Percentiles rank a stretch among this genome's conserved stretches.
phyloP scores from a whole-genome alignment of 2,888 invertebrate genomes.

The Clanis bilineata region DNA sequence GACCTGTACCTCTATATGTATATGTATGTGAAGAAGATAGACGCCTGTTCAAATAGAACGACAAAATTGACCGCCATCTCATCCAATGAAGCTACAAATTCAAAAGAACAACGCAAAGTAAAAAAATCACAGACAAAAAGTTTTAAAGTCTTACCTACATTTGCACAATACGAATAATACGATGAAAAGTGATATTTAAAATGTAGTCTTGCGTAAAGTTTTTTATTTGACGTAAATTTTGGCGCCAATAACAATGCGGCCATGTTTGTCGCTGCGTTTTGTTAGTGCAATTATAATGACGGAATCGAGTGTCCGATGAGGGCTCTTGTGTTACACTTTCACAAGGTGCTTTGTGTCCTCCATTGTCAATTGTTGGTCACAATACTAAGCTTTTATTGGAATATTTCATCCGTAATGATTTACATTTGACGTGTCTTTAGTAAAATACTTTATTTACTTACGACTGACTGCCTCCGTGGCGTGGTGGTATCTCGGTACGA shows the following conservation, averaged over 20 bases:
- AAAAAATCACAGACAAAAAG: neutral
- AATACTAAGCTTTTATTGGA: no score
- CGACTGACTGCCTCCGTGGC: no score
- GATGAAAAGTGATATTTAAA: neutral
- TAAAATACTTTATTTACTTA: no score
- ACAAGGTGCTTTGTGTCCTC: neutral
- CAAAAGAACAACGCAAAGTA: neutral
- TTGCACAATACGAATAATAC: neutral
- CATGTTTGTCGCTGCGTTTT: slow-evolving; percentile 29
- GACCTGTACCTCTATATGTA: no score
- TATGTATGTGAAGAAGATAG: no score
- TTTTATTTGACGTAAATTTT: slow-evolving; percentile 23
- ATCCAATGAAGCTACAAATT: neutral
- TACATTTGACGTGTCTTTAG: no score
- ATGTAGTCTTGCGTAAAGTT: neutral
- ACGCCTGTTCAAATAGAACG: no score
- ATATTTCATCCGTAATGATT: no score
- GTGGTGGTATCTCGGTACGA: no score
- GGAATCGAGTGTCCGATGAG: neutral
- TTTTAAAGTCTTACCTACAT: neutral
- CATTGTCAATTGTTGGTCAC: neutral
- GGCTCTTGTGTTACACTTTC: neutral
- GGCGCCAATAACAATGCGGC: slow-evolving; percentile 37
- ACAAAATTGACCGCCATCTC: no score
- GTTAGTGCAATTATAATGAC: slow-evolving; percentile 22